Conservation (phyloP, 2,888 invertebrate species). For the Torymus tubicola region DNA sequence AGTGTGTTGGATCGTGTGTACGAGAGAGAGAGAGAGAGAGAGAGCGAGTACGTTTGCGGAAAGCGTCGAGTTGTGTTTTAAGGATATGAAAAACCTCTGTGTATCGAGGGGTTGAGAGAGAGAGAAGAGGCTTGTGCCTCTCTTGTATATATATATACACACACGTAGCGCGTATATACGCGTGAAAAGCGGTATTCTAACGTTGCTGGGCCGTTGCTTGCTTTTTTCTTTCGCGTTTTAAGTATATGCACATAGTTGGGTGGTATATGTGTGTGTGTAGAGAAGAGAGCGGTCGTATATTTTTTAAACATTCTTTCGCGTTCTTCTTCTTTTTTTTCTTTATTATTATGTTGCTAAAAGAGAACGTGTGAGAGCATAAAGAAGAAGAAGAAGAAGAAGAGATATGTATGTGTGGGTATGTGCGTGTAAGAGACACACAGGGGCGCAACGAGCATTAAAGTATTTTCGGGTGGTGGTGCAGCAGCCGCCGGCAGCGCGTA, state of each 20-base stretch:
- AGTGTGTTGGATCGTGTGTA: no score
- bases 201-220: neutral
- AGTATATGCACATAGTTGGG: neutral
- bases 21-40: no score
- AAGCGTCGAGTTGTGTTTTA: conserved; percentile 46
- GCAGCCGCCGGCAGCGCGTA: neutral
- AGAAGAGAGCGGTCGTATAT: neutral
- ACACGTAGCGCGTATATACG: no score
- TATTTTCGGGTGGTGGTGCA: conserved; percentile 23
- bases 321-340: no score
- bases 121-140: neutral
- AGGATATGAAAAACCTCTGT: conserved; percentile 39
- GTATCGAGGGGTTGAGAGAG: neutral
- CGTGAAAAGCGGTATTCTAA: conserved; percentile 18
- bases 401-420: no score
- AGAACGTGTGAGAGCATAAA: neutral
- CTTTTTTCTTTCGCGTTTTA: neutral
- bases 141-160: no score
- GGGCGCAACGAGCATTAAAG: conserved; percentile 37
- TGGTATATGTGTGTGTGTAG: no score
- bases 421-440: neutral
- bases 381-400: no score
- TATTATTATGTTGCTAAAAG: no score
- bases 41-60: conserved; percentile 29
- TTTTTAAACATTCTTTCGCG: conserved; percentile 35